These are phyloP conservation scores for Drosophila persimilis DNA, from an alignment of 1,140 invertebrate species.

Conservation along the genomic window DNA sequence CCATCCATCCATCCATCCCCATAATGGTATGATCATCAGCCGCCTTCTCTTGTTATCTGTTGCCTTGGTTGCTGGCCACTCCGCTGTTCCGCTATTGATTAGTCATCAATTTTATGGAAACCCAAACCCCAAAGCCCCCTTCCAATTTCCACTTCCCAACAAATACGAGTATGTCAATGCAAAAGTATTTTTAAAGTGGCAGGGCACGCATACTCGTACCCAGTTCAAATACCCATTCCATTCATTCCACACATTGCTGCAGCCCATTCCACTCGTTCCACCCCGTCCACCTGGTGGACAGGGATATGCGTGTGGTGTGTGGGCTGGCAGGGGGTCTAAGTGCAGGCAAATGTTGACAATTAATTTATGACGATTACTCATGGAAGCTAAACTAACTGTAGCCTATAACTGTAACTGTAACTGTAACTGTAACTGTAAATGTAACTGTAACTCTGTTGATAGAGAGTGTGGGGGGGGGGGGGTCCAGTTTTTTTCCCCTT, in stretches of 20 bases:
- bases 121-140: neutral
- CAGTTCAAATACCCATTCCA: constrained; percentile 31
- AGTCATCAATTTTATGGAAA: constrained; percentile 67
- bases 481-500: neutral
- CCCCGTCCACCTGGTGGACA: constrained; percentile 1
- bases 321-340: constrained; percentile 59
- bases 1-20: too few relatives aligned
- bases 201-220: constrained; percentile 10
- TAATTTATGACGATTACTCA: constrained; percentile 81
- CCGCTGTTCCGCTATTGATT: constrained; percentile 59
- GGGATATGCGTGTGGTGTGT: constrained; percentile 23
- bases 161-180: constrained; percentile 65
- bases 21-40: neutral
- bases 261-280: neutral
- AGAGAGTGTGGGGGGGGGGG: neutral
- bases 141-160: neutral
- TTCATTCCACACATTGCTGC: neutral
- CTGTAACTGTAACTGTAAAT: too few relatives aligned
- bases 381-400: constrained; percentile 79
- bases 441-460: constrained; percentile 27
- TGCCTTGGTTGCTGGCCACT: constrained; percentile 50
- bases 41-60: constrained; percentile 34
- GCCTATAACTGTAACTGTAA: constrained; percentile 17
- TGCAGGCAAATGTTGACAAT: constrained; percentile 81
- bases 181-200: constrained; percentile 71